A percentile compares a stretch with the other conserved stretches of the same genome.
phyloP scores from a whole-genome alignment of 2,888 invertebrate species.

The Oscheius onirici region DNA sequence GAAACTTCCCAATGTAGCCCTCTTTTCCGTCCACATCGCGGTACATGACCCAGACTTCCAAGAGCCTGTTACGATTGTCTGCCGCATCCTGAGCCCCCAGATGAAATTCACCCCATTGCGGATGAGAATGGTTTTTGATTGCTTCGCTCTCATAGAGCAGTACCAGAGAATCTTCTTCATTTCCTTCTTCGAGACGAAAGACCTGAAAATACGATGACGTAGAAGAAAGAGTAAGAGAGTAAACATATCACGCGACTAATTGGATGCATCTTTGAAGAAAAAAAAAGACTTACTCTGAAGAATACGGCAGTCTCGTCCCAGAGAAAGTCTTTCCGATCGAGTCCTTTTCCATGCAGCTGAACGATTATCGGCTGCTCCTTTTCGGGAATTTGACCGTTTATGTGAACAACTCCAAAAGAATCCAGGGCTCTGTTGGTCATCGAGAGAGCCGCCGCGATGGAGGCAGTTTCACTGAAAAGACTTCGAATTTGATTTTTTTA shows the following conservation, averaged over 20 bases:
- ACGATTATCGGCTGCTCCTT: slow-evolving; percentile 58
- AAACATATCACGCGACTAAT: background rate
- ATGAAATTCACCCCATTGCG: slow-evolving; percentile 55
- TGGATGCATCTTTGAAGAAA: too few species aligned
- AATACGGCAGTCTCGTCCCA: slow-evolving; percentile 64
- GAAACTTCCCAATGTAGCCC: slow-evolving; percentile 57
- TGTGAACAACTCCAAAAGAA: slow-evolving; percentile 23
- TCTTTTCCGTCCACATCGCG: slow-evolving; percentile 57
- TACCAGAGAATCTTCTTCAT: slow-evolving; percentile 50
- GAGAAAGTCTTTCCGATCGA: slow-evolving; percentile 56
- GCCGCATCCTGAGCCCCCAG: slow-evolving; percentile 57
- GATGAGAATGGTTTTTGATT: slow-evolving; percentile 60
- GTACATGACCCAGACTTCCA: slow-evolving; percentile 57
- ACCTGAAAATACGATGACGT: slow-evolving; percentile 42
- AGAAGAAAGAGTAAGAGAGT: background rate
- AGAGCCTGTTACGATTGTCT: slow-evolving; percentile 55
- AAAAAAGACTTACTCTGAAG: slow-evolving; percentile 47
- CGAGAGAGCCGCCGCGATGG: slow-evolving; percentile 31
- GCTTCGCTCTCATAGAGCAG: slow-evolving; percentile 57
- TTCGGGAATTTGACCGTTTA: slow-evolving; percentile 48
- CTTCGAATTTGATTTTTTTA: too few species aligned
- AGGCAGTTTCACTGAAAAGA: slow-evolving; percentile 36
- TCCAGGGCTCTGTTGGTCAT: slow-evolving; percentile 18
- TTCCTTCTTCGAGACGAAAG: slow-evolving; percentile 54
- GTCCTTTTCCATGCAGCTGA: slow-evolving; percentile 52